A percentile compares a stretch with the other conserved stretches of the same genome.
Evolutionary conservation across 2,113 vertebrate species (phyloP).

Genomic region (Chionodraco myersi): DNA sequence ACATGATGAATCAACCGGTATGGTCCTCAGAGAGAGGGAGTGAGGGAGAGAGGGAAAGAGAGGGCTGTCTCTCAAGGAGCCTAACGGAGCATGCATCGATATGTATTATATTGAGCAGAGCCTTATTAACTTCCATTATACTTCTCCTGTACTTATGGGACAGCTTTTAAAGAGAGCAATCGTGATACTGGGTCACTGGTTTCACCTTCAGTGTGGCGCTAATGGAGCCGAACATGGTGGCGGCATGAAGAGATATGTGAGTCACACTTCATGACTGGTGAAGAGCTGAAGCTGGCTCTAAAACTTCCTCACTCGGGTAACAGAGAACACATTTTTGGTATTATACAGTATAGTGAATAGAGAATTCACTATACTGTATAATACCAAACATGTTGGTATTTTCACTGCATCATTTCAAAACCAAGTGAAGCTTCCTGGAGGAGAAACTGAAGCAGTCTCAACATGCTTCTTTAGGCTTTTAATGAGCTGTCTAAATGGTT

Average conservation of each 20-base stretch:
- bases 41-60: neutral
- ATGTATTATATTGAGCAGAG: constrained; percentile 58
- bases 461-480: neutral
- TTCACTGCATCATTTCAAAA: neutral
- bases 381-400: neutral
- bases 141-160: constrained; percentile 35
- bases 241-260: neutral
- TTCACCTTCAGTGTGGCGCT: constrained; percentile 52
- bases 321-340: neutral
- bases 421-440: too few species aligned
- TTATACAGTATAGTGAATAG: too few species aligned
- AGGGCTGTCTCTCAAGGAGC: constrained; percentile 4
- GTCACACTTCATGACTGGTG: neutral
- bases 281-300: neutral
- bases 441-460: too few species aligned
- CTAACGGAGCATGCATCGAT: constrained; percentile 31
- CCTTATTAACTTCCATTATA: constrained; percentile 46
- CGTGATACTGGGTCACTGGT: constrained; percentile 25
- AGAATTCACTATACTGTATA: neutral
- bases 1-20: constrained; percentile 57
- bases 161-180: constrained; percentile 21
- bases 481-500: neutral
- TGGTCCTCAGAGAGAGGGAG: constrained; percentile 25
- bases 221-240: constrained; percentile 38
- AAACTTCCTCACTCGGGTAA: neutral